Percentiles rank a stretch among this genome's conserved stretches.
Evolutionary conservation across 2,888 invertebrate species (phyloP).

Genomic region (Drosophila falleni): DNA sequence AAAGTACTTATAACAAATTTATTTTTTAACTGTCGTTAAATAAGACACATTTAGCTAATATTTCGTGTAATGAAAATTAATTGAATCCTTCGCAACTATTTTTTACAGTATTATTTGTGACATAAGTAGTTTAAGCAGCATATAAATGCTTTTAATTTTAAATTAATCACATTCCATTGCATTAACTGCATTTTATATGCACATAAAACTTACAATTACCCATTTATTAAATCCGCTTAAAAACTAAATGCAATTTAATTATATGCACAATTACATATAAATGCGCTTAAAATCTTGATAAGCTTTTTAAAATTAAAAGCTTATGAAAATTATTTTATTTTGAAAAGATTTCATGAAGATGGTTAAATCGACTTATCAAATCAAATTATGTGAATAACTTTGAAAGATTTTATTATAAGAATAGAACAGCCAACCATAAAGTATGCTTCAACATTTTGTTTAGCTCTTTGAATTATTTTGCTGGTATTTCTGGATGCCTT

Average conservation of each 20-base stretch:
- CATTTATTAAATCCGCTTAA: background rate
- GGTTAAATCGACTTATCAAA: background rate
- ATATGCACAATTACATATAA: background rate
- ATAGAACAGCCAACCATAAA: slow-evolving; percentile 21
- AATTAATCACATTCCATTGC: background rate
- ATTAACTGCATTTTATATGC: background rate
- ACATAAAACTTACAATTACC: background rate
- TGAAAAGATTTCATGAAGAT: background rate
- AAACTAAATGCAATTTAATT: background rate
- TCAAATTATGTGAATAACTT: background rate
- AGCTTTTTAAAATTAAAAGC: slow-evolving; percentile 1
- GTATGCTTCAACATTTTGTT: slow-evolving; percentile 28
- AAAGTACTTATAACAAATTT: background rate
- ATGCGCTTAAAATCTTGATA: background rate
- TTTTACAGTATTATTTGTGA: background rate
- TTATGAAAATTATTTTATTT: background rate
- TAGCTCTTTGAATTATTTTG: slow-evolving; percentile 21
- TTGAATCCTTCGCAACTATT: background rate
- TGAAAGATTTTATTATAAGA: background rate
- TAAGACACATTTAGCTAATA: background rate
- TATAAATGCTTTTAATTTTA: slow-evolving; percentile 1
- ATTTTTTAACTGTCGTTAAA: background rate
- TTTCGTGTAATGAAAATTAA: background rate
- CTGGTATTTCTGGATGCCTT: slow-evolving; percentile 13
- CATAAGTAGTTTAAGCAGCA: slow-evolving; percentile 1